Evolutionary conservation across 1,140 invertebrate genomes (phyloP), one percentile per base, ranked within the genome.

Genomic region (Aethina tumida): DNA sequence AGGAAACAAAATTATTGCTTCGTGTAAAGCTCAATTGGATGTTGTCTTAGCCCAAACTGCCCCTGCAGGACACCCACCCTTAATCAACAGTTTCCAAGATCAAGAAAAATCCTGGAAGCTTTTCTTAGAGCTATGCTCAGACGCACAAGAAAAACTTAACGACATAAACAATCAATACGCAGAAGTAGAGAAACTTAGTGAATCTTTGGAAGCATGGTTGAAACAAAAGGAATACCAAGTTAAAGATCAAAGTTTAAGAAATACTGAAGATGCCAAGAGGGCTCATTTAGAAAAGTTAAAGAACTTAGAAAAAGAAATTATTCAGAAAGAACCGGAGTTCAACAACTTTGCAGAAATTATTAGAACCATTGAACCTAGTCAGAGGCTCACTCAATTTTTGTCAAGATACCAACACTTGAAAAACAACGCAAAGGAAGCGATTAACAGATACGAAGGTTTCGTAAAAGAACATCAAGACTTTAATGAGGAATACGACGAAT

Each of bases 231-330:
- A 96, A 67, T 68, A 69, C 28, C 74, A 84, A 57, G 69, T 93
- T 0, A 88, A 89, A 63, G 91, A 96, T 60, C 85, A 91, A 62
- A 86, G 84, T 47, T 67, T 96, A 4, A 91, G 88, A 58, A 89
- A 77, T 54, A 86, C 79, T 4, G 72, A 86, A 12, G 79, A 84
- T 41, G 75, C 86, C 1, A 97, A 97, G 61, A 64, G 77, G 40
- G 63, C 65, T 8, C 84, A 95, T 66, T 68, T 93, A 16, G 73
- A 82, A 22, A 88, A 86, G 56, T 65, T 96, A 0, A 79, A 80
- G 48, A 65, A 66, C 18, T 64, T 91, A 22, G 77, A 88, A 57
- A 67, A 73, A 42, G 83, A 88, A 50, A 80, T 97, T 29, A 45
- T 65, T 1, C 63, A 72, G 1, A 88, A 84, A 56, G 75, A 74